Evolutionary conservation across 2,797 vertebrate species (phyloP).

Genomic region (Trematomus bernacchii): DNA sequence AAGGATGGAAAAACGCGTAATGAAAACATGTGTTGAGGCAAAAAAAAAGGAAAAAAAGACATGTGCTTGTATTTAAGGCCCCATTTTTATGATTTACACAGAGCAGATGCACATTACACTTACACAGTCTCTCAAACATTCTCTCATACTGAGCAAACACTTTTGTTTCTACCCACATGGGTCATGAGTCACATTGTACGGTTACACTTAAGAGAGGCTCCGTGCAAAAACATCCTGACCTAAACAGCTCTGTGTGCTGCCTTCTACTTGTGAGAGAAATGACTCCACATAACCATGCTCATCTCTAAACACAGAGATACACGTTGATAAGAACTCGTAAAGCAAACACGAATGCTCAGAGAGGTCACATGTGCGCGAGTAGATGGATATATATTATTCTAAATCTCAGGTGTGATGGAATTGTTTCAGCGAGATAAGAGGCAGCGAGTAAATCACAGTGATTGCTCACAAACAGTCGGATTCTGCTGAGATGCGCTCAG

Average conservation of each 20-base stretch:
- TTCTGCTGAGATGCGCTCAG: constrained; percentile 65
- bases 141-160: constrained; percentile 23
- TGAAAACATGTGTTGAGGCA: constrained; percentile 35
- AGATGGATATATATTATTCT: constrained; percentile 41
- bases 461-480: constrained; percentile 75
- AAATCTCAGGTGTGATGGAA: constrained; percentile 58
- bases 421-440: constrained; percentile 56
- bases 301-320: constrained; percentile 25
- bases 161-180: constrained; percentile 38
- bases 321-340: constrained; percentile 23
- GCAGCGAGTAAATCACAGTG: constrained; percentile 70
- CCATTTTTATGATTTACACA: constrained; percentile 53
- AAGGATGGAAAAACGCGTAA: neutral
- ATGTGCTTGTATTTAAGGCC: constrained; percentile 63
- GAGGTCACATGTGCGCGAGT: constrained; percentile 30
- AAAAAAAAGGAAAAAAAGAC: constrained; percentile 44
- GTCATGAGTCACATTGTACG: constrained; percentile 38
- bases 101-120: constrained; percentile 50
- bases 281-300: constrained; percentile 12
- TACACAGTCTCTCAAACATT: constrained; percentile 50
- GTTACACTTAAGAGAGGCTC: constrained; percentile 27
- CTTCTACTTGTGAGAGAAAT: constrained; percentile 7
- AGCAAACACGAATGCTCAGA: constrained; percentile 45
- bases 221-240: constrained; percentile 20
- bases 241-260: neutral